Evolutionary conservation across 2,113 vertebrate species (phyloP).

Genomic region (Campylomormyrus numenius): DNA sequence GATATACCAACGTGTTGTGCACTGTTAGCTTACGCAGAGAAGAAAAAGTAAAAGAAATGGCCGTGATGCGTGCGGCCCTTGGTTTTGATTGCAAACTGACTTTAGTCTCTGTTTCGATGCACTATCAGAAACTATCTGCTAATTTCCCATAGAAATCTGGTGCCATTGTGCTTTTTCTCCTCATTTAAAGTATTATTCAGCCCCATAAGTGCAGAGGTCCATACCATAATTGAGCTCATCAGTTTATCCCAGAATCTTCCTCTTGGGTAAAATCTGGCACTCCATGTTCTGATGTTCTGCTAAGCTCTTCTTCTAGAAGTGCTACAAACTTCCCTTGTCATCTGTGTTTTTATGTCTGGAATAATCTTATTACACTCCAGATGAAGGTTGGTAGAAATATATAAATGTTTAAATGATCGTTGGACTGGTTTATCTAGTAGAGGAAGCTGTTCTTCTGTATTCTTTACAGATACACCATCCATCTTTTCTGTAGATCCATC

Average conservation of each 20-base stretch:
- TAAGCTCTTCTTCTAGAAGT: neutral
- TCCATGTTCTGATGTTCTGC: neutral
- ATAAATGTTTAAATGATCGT: neutral
- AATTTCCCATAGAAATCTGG: neutral
- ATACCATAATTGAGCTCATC: neutral
- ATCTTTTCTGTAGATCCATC: neutral
- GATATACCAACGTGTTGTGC: conserved; percentile 27
- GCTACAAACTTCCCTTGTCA: neutral
- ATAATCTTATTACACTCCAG: neutral
- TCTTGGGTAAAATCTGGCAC: neutral
- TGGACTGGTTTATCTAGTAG: neutral
- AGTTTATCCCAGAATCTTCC: neutral
- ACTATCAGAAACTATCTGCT: neutral
- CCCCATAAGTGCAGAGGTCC: neutral
- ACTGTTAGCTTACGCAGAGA: conserved; percentile 7
- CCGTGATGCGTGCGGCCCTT: neutral
- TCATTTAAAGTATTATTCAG: neutral
- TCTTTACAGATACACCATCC: neutral
- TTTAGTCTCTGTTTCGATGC: neutral
- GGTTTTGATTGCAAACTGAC: neutral
- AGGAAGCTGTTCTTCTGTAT: neutral
- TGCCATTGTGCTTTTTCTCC: neutral
- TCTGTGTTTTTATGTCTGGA: neutral
- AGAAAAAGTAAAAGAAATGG: neutral
- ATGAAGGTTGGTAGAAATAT: neutral